A percentile compares a stretch with the other conserved stretches of the same genome.
Conservation (phyloP, 1,140 invertebrate species). For the Drosophila tsacasi region DNA sequence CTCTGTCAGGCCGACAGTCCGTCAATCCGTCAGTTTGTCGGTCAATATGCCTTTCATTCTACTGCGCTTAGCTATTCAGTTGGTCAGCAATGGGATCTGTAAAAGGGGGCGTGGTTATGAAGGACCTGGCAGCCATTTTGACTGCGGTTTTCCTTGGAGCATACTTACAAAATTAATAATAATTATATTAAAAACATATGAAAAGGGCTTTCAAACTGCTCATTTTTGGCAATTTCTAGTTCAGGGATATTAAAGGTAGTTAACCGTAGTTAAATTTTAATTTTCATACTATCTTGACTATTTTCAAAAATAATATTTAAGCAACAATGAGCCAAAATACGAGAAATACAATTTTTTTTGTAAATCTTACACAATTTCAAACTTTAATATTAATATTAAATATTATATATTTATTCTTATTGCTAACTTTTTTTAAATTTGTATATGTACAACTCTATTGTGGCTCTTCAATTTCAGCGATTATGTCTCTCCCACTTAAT, state of each 20-base stretch:
- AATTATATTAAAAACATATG: conserved; percentile 1
- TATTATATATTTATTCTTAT: too few relatives aligned
- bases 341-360: too few relatives aligned
- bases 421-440: too few relatives aligned
- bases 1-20: conserved; percentile 36
- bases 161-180: conserved; percentile 45
- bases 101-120: neutral
- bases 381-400: too few relatives aligned
- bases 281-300: too few relatives aligned
- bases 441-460: too few relatives aligned
- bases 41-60: conserved; percentile 55
- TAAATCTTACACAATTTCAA: too few relatives aligned
- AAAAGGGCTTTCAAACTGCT: neutral
- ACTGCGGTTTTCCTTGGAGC: conserved; percentile 38
- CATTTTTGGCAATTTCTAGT: too few relatives aligned
- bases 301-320: too few relatives aligned
- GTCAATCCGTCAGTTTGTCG: conserved; percentile 37
- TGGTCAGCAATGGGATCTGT: conserved; percentile 26
- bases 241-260: too few relatives aligned
- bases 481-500: neutral
- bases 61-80: conserved; percentile 72
- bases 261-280: too few relatives aligned
- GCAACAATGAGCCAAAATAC: too few relatives aligned
- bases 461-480: neutral
- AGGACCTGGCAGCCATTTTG: conserved; percentile 56